A percentile compares a stretch with the other conserved stretches of the same genome.
phyloP scores from a whole-genome alignment of 2,888 invertebrate species.

The Tipula lateralis region DNA sequence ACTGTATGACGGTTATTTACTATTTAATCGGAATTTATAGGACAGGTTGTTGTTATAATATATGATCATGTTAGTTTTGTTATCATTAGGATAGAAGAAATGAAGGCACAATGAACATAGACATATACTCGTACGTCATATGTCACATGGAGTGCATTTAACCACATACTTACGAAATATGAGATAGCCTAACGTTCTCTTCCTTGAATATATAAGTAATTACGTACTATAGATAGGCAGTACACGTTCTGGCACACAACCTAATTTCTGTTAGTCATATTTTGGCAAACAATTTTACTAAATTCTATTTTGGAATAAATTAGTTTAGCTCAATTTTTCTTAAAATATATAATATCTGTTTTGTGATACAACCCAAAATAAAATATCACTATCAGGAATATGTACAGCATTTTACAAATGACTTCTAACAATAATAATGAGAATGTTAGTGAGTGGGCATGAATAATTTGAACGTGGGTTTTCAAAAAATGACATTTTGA shows the following conservation, averaged over 20 bases:
- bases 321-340: not conserved
- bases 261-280: not conserved
- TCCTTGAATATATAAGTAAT: not conserved
- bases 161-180: not conserved
- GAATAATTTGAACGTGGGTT: not conserved
- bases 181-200: not conserved
- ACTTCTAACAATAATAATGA: not conserved
- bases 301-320: conserved; percentile 3
- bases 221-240: not conserved
- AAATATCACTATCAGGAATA: not conserved
- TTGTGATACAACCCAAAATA: not conserved
- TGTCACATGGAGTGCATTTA: not conserved
- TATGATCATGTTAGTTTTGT: not conserved
- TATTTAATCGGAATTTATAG: not conserved
- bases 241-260: not conserved
- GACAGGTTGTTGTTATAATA: not conserved
- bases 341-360: not conserved
- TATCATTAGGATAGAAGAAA: not conserved
- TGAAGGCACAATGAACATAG: not conserved
- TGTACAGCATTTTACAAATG: not conserved
- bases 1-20: not conserved
- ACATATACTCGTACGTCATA: not conserved
- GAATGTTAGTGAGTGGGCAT: not conserved
- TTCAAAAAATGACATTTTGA: not conserved
- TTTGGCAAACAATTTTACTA: not conserved